Conservation (phyloP, 2,888 invertebrate genomes). For the Drosophila mettleri region DNA sequence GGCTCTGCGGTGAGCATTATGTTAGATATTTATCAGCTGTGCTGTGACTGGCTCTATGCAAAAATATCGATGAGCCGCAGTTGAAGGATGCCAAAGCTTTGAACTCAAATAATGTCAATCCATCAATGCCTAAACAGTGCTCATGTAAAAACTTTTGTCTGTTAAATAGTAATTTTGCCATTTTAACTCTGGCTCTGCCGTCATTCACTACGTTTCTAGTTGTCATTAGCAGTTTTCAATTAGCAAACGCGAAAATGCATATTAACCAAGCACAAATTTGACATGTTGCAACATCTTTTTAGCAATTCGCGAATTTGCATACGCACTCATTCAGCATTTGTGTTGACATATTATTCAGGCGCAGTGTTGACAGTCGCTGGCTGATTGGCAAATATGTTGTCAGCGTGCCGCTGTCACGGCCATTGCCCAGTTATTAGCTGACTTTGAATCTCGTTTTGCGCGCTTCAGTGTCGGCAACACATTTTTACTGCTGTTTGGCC, state of each 20-base stretch:
- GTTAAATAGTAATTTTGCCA: background rate
- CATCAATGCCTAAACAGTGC: background rate
- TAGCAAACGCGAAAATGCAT: background rate
- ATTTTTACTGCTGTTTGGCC: constrained; percentile 34
- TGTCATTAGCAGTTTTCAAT: too few relatives aligned
- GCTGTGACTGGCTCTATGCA: background rate
- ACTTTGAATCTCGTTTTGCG: constrained; percentile 28
- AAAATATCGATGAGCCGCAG: background rate
- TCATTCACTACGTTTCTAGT: too few relatives aligned
- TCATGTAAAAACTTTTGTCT: background rate
- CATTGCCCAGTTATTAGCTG: constrained; percentile 70
- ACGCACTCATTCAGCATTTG: constrained; percentile 25
- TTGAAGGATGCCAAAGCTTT: background rate
- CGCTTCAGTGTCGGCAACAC: background rate
- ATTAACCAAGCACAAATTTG: background rate
- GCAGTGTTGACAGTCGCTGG: constrained; percentile 29
- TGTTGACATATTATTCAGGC: constrained; percentile 56
- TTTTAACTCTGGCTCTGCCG: background rate
- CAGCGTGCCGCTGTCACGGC: constrained; percentile 42
- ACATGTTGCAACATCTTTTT: background rate
- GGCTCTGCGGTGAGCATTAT: background rate
- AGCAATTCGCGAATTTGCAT: background rate
- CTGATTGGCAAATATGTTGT: constrained; percentile 57
- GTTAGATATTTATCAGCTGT: background rate
- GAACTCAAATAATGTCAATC: background rate